Percentiles rank a stretch among this genome's conserved stretches.
Conservation (phyloP, 2,113 vertebrate genomes). For the Platanista minor region DNA sequence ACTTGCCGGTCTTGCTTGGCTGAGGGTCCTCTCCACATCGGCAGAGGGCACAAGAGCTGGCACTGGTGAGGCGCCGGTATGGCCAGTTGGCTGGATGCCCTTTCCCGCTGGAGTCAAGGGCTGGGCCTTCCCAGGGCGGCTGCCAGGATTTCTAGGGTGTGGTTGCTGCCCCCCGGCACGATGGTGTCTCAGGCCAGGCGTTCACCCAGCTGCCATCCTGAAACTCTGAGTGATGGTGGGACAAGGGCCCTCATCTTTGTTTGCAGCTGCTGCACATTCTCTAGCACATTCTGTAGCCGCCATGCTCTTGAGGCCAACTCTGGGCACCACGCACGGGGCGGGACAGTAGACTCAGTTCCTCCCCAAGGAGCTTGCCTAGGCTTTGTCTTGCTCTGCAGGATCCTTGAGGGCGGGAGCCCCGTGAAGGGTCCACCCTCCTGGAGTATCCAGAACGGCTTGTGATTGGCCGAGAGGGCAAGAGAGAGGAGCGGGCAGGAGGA, state of each 20-base stretch:
- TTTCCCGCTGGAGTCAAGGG: not conserved
- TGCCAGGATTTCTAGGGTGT: not conserved
- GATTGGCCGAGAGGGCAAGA: not conserved
- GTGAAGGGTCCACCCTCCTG: not conserved
- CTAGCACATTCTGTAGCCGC: not conserved
- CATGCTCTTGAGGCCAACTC: not conserved
- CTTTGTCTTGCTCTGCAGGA: not conserved
- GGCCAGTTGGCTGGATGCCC: not conserved
- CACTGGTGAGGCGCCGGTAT: rapidly evolving
- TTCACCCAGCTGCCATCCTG: rapidly evolving
- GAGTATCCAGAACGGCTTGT: not conserved
- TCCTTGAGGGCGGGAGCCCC: not conserved
- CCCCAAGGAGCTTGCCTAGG: rapidly evolving
- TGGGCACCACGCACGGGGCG: rapidly evolving
- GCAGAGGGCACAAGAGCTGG: not conserved
- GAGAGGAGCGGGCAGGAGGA: not conserved
- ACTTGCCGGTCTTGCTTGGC: not conserved
- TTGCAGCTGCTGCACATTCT: rapidly evolving
- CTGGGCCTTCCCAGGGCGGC: rapidly evolving
- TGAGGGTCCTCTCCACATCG: not conserved
- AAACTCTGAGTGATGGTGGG: no score
- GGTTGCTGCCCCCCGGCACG: no score
- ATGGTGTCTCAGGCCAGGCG: not conserved
- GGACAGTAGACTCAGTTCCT: not conserved
- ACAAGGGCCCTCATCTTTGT: rapidly evolving